Base-by-base conservation (phyloP, 2,888 invertebrate genomes). In the Coelogynopora nodosa region DNA sequence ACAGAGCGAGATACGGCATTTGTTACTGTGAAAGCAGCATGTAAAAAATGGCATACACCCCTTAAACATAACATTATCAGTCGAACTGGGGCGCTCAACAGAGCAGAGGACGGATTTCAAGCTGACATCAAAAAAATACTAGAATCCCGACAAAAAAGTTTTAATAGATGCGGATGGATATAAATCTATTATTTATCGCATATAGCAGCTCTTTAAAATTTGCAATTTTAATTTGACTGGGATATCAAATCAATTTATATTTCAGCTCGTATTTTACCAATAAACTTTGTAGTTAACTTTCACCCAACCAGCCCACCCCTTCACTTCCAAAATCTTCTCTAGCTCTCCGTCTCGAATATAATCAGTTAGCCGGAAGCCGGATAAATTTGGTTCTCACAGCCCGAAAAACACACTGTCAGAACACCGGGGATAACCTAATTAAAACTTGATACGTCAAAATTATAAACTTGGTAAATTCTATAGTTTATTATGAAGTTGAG, bases 361-460 rank as follows among this genome's bases (percentile, higher is more conserved):
- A 74, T 74, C 74, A 74, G 74, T 74, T 74, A 74, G 23, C 74
- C 74, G 74, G 74, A 74, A 74, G 74, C 74, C 74, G 74, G 74
- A 74, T 74, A 74, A 74, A 74, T 74, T 74, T 74, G 74, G 74
- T 23, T 74, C 74, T 74, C 74, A 74, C 74, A 74, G 23, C 23
- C 74, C 74, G 23, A 74, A 74, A 74, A 74, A 74, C 74, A 74
- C 74, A 74, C 74, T 74, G 74, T 74, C 74, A 74, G 74, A n/a
- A 74, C 74, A 74, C 74, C 74, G 74, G 74, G 74, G 27, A 74
- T 74, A 74, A 74, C 74, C 74, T 74, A 74, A 74, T 74, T 74
- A 74, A 74, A 74, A 74, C 74, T 74, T 74, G 74, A 74, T 74
- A 74, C 74, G 74, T 74, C 74, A 74, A 74, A 74, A 74, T 74